Evolutionary conservation across 2,113 vertebrate species (phyloP).

Genomic region (Geothlypis trichas): DNA sequence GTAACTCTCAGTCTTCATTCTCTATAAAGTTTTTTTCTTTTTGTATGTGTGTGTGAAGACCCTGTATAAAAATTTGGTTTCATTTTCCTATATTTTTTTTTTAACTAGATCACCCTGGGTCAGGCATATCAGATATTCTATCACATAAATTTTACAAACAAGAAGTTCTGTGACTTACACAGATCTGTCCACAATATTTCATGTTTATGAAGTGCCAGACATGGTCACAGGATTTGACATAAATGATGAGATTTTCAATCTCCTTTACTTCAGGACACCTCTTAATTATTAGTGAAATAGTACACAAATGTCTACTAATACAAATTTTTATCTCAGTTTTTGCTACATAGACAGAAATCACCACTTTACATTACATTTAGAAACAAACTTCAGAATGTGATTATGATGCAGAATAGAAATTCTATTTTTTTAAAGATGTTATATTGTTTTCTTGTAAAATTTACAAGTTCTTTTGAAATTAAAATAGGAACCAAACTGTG

Average conservation of each 20-base stretch:
- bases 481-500: background rate
- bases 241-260: background rate
- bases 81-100: background rate
- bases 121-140: background rate
- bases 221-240: rapidly evolving
- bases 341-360: background rate
- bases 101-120: background rate
- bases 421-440: background rate
- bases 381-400: background rate
- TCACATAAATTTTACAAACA: background rate
- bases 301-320: too few species aligned
- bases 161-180: background rate
- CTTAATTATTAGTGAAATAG: background rate
- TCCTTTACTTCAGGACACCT: background rate
- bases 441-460: background rate
- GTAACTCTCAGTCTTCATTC: background rate
- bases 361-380: background rate
- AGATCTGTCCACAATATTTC: background rate
- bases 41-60: rapidly evolving
- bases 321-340: background rate
- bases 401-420: background rate
- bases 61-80: background rate
- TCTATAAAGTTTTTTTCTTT: background rate
- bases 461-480: background rate
- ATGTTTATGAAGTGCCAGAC: background rate